These are phyloP conservation scores for Nymphalis c-album DNA, from an alignment of 2,888 invertebrate genomes.

Conservation along the genomic window DNA sequence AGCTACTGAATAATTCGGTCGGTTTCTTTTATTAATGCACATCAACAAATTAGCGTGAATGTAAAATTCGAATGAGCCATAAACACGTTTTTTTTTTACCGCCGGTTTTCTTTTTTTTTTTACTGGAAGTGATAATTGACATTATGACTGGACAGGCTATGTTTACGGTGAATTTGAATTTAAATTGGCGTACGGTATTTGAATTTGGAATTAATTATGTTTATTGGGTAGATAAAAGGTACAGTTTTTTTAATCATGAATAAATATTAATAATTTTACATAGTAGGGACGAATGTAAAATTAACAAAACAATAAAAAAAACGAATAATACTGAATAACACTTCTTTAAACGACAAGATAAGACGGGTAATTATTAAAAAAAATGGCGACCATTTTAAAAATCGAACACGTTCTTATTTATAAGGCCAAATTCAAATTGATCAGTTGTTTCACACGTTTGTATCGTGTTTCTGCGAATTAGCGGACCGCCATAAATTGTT, in stretches of 20 bases:
- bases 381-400: not conserved
- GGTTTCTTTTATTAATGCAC: conserved; percentile 72
- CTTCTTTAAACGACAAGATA: no score
- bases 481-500: conserved; percentile 53
- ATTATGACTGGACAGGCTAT: conserved; percentile 68
- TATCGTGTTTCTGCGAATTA: conserved; percentile 66
- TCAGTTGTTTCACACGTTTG: conserved; percentile 49
- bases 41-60: conserved; percentile 80
- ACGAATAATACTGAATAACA: no score
- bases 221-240: conserved; percentile 24
- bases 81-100: conserved; percentile 72
- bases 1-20: conserved; percentile 79
- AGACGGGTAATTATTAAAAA: not conserved
- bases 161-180: conserved; percentile 62
- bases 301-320: not conserved
- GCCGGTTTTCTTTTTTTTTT: conserved; percentile 71
- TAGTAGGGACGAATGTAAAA: not conserved
- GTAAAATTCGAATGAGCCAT: conserved; percentile 77
- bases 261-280: not conserved
- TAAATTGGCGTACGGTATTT: conserved; percentile 62
- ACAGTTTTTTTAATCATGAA: not conserved
- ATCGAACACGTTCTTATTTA: not conserved
- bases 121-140: conserved; percentile 78
- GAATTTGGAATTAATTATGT: conserved; percentile 39
- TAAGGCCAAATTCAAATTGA: conserved; percentile 19